These are phyloP conservation scores for Philotrypesis tridentata DNA, from an alignment of 1,140 invertebrate genomes.

Conservation along the genomic window DNA sequence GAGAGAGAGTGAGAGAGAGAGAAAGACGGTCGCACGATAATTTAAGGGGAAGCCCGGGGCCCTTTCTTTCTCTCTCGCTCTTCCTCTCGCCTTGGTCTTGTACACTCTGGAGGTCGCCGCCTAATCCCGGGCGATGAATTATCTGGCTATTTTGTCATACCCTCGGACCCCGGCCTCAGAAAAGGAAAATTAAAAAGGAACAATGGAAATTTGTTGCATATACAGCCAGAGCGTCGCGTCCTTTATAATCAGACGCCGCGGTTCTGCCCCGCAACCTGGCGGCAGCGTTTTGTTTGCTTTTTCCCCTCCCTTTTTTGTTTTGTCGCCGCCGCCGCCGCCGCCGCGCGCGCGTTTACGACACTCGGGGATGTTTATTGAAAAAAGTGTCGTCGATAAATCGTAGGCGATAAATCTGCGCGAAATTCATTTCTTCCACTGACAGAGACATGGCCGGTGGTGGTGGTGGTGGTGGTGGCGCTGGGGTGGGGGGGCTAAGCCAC, in stretches of 20 bases:
- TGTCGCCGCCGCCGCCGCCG: background rate
- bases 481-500: background rate
- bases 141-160: conserved; percentile 57
- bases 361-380: conserved; percentile 52
- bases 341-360: conserved; percentile 18
- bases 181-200: conserved; percentile 13
- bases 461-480: background rate
- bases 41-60: conserved; percentile 51
- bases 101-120: conserved; percentile 27
- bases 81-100: background rate
- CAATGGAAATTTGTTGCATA: conserved; percentile 10
- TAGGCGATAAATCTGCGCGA: conserved; percentile 51
- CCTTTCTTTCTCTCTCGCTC: background rate
- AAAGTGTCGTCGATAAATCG: conserved; percentile 54
- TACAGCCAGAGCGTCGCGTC: background rate
- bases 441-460: background rate
- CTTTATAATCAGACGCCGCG: conserved; percentile 9
- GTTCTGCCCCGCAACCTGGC: background rate
- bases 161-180: background rate
- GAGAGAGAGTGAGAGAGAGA: no score
- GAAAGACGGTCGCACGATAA: conserved; percentile 54
- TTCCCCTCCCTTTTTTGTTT: no score
- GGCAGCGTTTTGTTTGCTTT: background rate
- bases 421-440: conserved; percentile 50
- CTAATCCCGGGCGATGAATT: conserved; percentile 63